Evolutionary conservation across 2,797 vertebrate species (phyloP).

Genomic region (Gambelia wislizenii): DNA sequence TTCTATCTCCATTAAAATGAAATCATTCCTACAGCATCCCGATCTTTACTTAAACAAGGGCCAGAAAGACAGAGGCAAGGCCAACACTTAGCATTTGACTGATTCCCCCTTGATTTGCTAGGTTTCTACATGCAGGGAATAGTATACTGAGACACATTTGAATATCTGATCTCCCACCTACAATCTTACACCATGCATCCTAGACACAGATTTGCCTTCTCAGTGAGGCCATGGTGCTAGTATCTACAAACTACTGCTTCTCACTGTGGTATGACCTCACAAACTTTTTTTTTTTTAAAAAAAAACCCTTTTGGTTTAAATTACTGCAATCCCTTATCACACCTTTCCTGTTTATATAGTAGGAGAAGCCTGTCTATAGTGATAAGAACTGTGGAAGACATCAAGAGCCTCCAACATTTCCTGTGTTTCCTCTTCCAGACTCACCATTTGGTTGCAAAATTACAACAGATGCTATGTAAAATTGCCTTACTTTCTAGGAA

Average conservation of each 20-base stretch:
- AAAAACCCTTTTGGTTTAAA: not conserved
- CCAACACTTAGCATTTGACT: not conserved
- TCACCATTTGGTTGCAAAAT: not conserved
- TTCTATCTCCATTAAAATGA: not conserved
- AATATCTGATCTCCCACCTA: not conserved
- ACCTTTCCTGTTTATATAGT: constrained; percentile 37
- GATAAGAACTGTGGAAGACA: constrained; percentile 35
- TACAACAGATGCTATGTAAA: not conserved
- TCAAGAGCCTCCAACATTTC: constrained; percentile 20
- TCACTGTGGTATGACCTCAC: not conserved
- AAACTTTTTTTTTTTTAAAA: not conserved
- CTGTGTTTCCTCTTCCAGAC: constrained; percentile 18
- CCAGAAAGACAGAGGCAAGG: not conserved
- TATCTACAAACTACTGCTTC: not conserved
- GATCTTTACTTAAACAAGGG: not conserved
- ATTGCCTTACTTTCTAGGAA: not conserved
- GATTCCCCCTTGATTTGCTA: not conserved
- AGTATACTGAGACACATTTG: not conserved
- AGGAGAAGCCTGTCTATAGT: constrained; percentile 30
- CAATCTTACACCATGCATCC: not conserved
- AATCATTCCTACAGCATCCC: not conserved
- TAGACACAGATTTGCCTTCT: not conserved
- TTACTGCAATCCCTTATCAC: not conserved
- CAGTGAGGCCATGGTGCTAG: constrained; percentile 1
- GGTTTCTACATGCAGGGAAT: not conserved